Percentiles rank a stretch among this genome's conserved stretches.
phyloP scores from a whole-genome alignment of 2,888 invertebrate species.

The Lordiphosa fenestrarum region DNA sequence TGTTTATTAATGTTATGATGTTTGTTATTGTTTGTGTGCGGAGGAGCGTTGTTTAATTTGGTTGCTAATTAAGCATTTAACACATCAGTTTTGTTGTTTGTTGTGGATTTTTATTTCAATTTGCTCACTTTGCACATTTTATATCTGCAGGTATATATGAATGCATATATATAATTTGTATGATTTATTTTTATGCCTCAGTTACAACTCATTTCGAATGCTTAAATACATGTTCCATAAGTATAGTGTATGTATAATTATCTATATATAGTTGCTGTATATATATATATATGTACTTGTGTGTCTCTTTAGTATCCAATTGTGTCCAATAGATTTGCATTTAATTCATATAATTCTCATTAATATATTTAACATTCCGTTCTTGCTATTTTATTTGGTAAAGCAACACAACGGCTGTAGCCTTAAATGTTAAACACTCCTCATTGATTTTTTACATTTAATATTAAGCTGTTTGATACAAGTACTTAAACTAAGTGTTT shows the following conservation, averaged over 20 bases:
- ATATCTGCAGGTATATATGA: constrained; percentile 18
- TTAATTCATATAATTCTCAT: constrained; percentile 34
- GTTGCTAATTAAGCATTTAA: constrained; percentile 63
- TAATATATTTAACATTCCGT: constrained; percentile 42
- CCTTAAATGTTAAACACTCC: constrained; percentile 56
- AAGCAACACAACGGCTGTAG: constrained; percentile 50
- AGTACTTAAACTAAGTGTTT: constrained; percentile 25
- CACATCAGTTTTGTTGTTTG: constrained; percentile 33
- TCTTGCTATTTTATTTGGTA: constrained; percentile 26
- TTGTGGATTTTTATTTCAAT: constrained; percentile 49
- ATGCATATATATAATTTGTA: constrained; percentile 25
- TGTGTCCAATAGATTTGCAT: constrained; percentile 43
- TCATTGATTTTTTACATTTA: constrained; percentile 45
- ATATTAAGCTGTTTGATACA: constrained; percentile 36
- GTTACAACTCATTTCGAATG: constrained; percentile 64
- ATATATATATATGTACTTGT: constrained; percentile 21
- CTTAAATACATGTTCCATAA: constrained; percentile 69
- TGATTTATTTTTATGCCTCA: constrained; percentile 43
- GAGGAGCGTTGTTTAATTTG: constrained; percentile 49
- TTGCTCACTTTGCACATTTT: constrained; percentile 31
- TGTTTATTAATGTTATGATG: constrained; percentile 58
- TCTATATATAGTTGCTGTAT: constrained; percentile 31
- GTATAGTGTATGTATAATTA: constrained; percentile 45
- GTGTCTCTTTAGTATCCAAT: constrained; percentile 12
- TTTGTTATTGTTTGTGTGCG: constrained; percentile 31